Base-by-base conservation (phyloP, 2,113 vertebrate genomes). In the Rhea americana region DNA sequence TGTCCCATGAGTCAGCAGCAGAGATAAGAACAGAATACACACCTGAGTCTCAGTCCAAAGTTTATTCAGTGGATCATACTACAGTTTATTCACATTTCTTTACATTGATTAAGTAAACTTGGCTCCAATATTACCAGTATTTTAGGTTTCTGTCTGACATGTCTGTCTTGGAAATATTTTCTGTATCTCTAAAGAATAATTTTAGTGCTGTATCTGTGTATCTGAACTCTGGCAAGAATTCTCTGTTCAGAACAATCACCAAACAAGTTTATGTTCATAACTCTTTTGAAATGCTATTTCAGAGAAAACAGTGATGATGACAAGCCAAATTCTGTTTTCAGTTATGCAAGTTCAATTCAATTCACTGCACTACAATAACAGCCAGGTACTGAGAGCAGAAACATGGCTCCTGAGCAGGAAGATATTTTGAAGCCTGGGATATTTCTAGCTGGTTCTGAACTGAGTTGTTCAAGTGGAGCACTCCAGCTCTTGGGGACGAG, bases 261-360 rank as follows among this genome's bases (percentile, higher is more conserved):
- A 88, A 94, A 91, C 73, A 73, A 73, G 39, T 91, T 90, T 93
- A 53, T 82, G 89, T 70, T 73, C 73, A 85, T 48, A 78, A 94
- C 75, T 80, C 73, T 51, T 75, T 72, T 86, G 93, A 93, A 96
- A 93, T 28, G 16, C 21, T 88, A 55, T 35, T 78, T 77, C 76
- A 91, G 71, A 93, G 80, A 91, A 93, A 91, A 84, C 76, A 93
- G 85, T 6, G 20, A 78, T 7, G 37, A 39, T 66, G 73, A 91
- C 56, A 90, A 81, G 90, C 93, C 94, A 95, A 88, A 53, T 72
- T 92, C 85, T 90, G 85, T 59, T 93, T 90, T 90, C 90, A 68
- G 82, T 84, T 90, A 73, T 32, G 75, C 32, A 22, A 93, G 70
- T 53, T 78, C 80, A 78, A 50, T 56, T 84, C 68, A 81, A 53